These are phyloP conservation scores for Bagarius yarrelli DNA, from an alignment of 2,113 vertebrate species.

Conservation along the genomic window DNA sequence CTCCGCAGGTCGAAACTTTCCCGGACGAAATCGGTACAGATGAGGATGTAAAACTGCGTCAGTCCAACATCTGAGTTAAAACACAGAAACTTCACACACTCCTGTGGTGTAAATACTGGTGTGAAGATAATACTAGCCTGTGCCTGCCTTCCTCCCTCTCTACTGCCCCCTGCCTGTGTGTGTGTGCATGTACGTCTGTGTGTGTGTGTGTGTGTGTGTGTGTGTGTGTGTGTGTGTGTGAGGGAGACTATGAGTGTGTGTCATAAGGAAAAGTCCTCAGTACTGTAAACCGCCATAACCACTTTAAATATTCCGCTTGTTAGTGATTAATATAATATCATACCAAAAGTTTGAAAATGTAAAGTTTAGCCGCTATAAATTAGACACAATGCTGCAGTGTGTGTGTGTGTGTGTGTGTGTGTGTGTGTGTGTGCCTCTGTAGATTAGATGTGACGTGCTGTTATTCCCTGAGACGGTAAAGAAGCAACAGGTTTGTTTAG, in stretches of 20 bases:
- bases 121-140: conserved; percentile 37
- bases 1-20: conserved; percentile 89
- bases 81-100: conserved; percentile 56
- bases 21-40: conserved; percentile 86
- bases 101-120: conserved; percentile 50
- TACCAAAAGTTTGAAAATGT: conserved; percentile 6
- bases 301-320: neutral
- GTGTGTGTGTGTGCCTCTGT: conserved; percentile 38
- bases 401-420: neutral
- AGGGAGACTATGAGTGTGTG: conserved; percentile 5
- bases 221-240: neutral
- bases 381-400: neutral
- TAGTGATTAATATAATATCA: conserved; percentile 25
- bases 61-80: conserved; percentile 44
- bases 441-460: conserved; percentile 26
- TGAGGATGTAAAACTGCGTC: conserved; percentile 82
- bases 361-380: conserved; percentile 41
- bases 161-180: conserved; percentile 45
- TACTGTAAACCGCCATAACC: conserved; percentile 35
- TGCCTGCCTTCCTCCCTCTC: conserved; percentile 38
- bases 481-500: neutral
- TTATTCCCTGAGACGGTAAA: conserved; percentile 13
- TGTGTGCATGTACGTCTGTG: conserved; percentile 7
- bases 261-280: conserved; percentile 41
- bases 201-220: conserved; percentile 11